Evolutionary conservation across 2,113 vertebrate genomes (phyloP).

Genomic region (Melanocharis versteri): DNA sequence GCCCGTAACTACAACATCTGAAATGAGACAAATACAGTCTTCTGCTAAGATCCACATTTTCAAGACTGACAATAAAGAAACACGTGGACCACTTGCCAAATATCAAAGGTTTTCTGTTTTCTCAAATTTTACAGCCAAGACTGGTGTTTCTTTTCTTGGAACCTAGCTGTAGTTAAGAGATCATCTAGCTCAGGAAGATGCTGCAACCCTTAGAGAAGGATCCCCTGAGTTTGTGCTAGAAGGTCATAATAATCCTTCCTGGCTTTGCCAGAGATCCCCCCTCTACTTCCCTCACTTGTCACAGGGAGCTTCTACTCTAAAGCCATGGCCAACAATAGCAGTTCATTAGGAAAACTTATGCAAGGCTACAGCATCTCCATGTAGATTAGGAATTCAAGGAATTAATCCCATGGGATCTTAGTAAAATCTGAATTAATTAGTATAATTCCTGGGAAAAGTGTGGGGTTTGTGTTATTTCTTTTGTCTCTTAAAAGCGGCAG

Average conservation of each 20-base stretch:
- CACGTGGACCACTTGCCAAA: background rate
- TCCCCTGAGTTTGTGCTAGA: background rate
- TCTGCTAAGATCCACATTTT: background rate
- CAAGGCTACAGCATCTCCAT: background rate
- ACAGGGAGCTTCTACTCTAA: background rate
- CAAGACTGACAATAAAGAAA: background rate
- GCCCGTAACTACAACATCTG: background rate
- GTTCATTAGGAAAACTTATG: background rate
- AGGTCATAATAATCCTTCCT: background rate
- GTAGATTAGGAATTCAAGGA: background rate
- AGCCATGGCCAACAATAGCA: rapidly evolving
- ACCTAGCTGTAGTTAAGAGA: background rate
- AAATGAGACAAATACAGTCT: background rate
- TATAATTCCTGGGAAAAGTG: background rate
- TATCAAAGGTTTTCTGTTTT: background rate
- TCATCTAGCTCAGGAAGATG: background rate
- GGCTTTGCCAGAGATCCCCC: background rate
- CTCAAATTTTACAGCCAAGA: background rate
- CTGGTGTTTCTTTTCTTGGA: background rate
- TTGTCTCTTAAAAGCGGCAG: background rate
- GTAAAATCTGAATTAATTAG: background rate
- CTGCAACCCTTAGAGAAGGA: background rate
- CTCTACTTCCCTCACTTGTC: background rate
- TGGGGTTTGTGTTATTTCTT: background rate
- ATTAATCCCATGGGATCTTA: background rate